Conservation (phyloP, 2,888 invertebrate genomes). For the Desoria tigrina region DNA sequence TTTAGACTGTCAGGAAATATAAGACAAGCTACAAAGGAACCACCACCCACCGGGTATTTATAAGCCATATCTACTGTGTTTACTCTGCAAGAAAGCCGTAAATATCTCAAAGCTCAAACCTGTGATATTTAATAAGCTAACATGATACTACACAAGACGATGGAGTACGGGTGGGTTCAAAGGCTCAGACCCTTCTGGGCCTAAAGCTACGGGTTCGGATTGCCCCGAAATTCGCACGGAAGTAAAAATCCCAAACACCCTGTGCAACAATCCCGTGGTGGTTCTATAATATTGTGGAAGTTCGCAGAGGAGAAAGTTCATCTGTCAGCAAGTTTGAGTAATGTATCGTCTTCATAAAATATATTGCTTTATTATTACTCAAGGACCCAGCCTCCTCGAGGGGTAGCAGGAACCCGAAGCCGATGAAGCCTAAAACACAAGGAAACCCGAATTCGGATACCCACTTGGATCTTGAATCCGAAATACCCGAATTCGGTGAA, state of each 20-base stretch:
- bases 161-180: conserved; percentile 1
- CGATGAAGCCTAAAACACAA: too few species aligned
- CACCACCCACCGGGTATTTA: too few species aligned
- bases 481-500: too few species aligned
- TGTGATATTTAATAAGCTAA: conserved; percentile 25
- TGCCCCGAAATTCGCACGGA: background rate
- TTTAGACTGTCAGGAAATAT: too few species aligned
- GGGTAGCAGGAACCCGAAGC: background rate
- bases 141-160: background rate
- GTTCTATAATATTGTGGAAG: background rate
- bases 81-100: conserved; percentile 20
- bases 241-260: background rate
- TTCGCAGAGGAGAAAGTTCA: conserved; percentile 22
- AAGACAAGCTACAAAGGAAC: too few species aligned
- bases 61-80: too few species aligned
- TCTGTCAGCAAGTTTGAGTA: conserved; percentile 33
- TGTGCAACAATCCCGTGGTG: background rate
- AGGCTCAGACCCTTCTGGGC: too few species aligned
- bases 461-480: too few species aligned
- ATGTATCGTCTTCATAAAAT: conserved; percentile 34
- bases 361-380: conserved; percentile 19
- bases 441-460: too few species aligned
- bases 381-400: background rate
- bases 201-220: too few species aligned
- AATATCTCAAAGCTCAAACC: conserved; percentile 15